A percentile compares a stretch with the other conserved stretches of the same genome.
Conservation (phyloP, 2,888 invertebrate genomes). For the Callyntrura guangdongensis region DNA sequence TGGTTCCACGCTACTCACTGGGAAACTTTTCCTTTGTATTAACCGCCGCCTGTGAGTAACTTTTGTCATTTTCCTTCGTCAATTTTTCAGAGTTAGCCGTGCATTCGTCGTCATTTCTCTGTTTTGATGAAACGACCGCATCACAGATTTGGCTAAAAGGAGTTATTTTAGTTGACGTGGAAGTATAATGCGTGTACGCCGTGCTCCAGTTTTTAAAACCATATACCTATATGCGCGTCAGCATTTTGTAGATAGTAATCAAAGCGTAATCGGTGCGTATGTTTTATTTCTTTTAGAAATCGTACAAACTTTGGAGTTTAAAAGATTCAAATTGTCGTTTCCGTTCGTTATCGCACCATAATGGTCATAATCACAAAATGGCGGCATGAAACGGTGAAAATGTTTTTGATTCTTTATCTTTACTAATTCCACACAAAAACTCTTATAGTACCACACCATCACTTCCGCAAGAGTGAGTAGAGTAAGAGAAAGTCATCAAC, state of each 20-base stretch:
- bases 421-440: constrained; percentile 8
- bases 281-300: neutral
- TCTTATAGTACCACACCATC: neutral
- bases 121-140: neutral
- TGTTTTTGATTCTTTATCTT: constrained; percentile 41
- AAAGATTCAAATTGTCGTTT: constrained; percentile 5
- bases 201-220: neutral
- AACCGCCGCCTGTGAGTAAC: neutral
- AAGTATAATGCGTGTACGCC: neutral
- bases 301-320: neutral
- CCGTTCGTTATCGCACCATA: neutral
- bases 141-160: neutral
- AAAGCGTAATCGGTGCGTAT: neutral
- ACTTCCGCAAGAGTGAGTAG: constrained; percentile 9
- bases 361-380: constrained; percentile 36
- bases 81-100: neutral
- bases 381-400: constrained; percentile 8
- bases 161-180: neutral
- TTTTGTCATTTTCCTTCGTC: neutral
- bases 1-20: constrained; percentile 5
- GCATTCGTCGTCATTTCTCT: neutral
- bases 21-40: constrained; percentile 44
- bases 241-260: neutral
- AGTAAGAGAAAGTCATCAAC: neutral
- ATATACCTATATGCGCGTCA: neutral